phyloP scores from a whole-genome alignment of 2,797 vertebrate species.

The Coccyzus lansbergi region DNA sequence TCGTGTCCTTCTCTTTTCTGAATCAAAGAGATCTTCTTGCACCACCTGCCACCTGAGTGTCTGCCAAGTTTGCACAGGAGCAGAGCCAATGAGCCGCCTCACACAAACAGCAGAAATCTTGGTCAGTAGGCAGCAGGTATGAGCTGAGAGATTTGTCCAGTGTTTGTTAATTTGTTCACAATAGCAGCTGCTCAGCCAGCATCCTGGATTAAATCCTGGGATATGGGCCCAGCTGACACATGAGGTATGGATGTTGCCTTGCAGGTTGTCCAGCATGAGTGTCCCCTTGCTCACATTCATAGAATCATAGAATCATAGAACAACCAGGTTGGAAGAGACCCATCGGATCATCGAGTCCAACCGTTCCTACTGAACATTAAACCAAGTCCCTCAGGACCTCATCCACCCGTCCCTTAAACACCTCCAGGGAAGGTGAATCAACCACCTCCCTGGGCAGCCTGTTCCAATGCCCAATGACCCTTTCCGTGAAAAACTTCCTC shows the following conservation, averaged over 20 bases:
- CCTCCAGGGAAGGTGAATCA: no score
- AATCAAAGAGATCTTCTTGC: neutral
- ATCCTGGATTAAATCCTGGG: constrained; percentile 4
- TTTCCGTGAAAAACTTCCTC: no score
- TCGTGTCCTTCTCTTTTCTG: neutral
- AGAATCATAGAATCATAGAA: no score
- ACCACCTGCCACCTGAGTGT: constrained; percentile 12
- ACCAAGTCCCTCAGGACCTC: no score
- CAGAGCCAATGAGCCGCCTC: constrained; percentile 36
- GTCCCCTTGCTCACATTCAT: neutral
- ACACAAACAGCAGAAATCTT: neutral
- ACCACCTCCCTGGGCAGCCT: no score
- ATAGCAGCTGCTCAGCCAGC: neutral
- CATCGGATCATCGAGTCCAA: no score
- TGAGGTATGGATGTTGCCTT: neutral
- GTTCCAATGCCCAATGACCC: no score
- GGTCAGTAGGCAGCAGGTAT: neutral
- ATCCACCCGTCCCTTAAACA: no score
- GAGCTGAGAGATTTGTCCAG: neutral
- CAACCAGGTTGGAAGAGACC: no score
- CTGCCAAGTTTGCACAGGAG: neutral
- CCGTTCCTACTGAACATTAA: no score
- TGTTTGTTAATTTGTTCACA: constrained; percentile 2
- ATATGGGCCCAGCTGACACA: neutral
- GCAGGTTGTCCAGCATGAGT: neutral